Evolutionary conservation across 2,888 invertebrate species (phyloP).

Genomic region (Drosophila leonis): DNA sequence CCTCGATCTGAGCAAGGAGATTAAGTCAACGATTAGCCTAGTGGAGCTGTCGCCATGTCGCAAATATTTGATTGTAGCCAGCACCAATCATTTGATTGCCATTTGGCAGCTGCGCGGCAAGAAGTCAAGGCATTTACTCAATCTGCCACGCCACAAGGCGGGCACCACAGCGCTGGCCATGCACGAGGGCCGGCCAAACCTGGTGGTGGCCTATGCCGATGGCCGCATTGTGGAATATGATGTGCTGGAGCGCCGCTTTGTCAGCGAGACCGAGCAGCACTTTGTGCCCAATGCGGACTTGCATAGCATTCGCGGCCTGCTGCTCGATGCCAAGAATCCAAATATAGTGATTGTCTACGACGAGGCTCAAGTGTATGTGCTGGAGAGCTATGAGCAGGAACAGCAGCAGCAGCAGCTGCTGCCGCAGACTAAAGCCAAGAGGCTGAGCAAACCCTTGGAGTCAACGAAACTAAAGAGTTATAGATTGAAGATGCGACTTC

Average conservation of each 20-base stretch:
- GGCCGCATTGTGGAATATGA: conserved; percentile 93
- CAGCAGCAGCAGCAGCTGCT: conserved; percentile 62
- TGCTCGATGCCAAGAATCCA: conserved; percentile 88
- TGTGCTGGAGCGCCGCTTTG: conserved; percentile 88
- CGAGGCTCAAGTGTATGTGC: conserved; percentile 87
- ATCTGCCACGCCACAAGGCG: conserved; percentile 90
- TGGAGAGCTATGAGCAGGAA: conserved; percentile 59
- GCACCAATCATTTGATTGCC: conserved; percentile 88
- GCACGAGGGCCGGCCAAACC: conserved; percentile 87
- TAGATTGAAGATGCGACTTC: conserved; percentile 30
- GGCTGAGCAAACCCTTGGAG: conserved; percentile 19
- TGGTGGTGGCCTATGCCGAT: conserved; percentile 92
- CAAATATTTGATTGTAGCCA: conserved; percentile 89
- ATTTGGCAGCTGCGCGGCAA: conserved; percentile 87
- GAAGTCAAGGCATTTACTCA: conserved; percentile 86
- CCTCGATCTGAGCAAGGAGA: conserved; percentile 83
- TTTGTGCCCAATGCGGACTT: conserved; percentile 84
- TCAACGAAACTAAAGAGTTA: conserved; percentile 7
- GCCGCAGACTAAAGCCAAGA: conserved; percentile 87
- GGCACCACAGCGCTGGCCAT: conserved; percentile 91
- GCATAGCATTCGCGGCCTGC: conserved; percentile 87
- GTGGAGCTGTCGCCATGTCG: conserved; percentile 86
- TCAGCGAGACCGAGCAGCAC: conserved; percentile 86
- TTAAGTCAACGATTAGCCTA: conserved; percentile 87
- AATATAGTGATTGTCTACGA: conserved; percentile 91